Evolutionary conservation across 2,797 vertebrate genomes (phyloP).

Genomic region (Enteromius treurensis): DNA sequence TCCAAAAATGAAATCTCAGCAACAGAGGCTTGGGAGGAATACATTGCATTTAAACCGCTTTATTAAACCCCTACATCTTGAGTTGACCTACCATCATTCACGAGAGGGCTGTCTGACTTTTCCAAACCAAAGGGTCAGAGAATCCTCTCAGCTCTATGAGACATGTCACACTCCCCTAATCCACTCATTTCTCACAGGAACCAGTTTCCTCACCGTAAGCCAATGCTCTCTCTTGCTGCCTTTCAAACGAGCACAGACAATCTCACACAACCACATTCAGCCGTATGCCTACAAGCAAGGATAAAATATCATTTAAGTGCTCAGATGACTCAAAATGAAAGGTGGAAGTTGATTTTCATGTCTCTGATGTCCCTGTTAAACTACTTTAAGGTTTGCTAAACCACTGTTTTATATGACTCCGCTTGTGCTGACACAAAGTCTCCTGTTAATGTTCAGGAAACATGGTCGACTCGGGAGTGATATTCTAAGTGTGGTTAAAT

Average conservation of each 20-base stretch:
- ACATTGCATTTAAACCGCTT: not conserved
- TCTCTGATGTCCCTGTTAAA: not conserved
- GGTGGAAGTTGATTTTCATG: not conserved
- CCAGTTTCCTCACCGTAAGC: constrained; percentile 52
- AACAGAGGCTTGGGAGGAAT: not conserved
- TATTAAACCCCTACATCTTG: not conserved
- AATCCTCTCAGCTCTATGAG: constrained; percentile 49
- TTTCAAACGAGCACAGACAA: constrained; percentile 33
- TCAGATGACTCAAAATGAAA: constrained; percentile 9
- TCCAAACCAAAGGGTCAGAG: constrained; percentile 24
- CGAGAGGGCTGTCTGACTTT: constrained; percentile 28
- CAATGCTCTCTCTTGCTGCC: constrained; percentile 11
- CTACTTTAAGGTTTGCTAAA: not conserved
- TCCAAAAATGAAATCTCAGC: not conserved
- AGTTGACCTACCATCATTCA: constrained; percentile 37
- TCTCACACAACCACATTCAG: not conserved
- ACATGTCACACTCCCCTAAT: constrained; percentile 57
- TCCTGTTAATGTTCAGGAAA: constrained; percentile 6
- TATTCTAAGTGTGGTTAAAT: constrained; percentile 31
- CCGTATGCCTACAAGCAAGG: not conserved
- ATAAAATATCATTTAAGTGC: not conserved
- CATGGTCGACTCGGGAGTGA: not conserved
- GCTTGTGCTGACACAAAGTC: constrained; percentile 38
- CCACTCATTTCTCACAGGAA: constrained; percentile 53
- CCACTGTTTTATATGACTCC: constrained; percentile 4